Evolutionary conservation across 2,797 vertebrate genomes (phyloP).

Genomic region (Sphaeramia orbicularis): DNA sequence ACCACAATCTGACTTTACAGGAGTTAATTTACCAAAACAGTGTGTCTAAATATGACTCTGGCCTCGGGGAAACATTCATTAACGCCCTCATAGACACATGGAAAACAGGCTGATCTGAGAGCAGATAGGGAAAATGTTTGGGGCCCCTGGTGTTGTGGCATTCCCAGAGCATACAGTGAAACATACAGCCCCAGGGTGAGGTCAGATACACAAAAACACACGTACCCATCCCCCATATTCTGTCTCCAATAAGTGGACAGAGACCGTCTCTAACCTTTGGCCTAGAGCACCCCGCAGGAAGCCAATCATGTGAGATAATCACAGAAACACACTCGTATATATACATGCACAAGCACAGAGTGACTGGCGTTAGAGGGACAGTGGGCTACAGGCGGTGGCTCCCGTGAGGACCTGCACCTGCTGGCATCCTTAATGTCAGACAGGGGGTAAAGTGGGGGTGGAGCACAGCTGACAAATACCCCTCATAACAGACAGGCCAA

Average conservation of each 20-base stretch:
- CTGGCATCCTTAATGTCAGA: constrained; percentile 80
- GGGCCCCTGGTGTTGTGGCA: constrained; percentile 59
- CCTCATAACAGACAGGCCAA: constrained; percentile 55
- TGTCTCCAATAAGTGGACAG: constrained; percentile 58
- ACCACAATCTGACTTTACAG: constrained; percentile 35
- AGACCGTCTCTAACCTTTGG: constrained; percentile 63
- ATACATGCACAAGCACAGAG: constrained; percentile 33
- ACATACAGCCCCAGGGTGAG: constrained; percentile 67
- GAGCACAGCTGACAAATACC: constrained; percentile 83
- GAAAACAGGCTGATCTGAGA: constrained; percentile 57
- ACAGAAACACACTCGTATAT: constrained; percentile 47
- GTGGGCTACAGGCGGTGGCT: constrained; percentile 34
- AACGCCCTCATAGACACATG: constrained; percentile 30
- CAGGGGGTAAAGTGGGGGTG: constrained; percentile 38
- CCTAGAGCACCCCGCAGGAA: constrained; percentile 51
- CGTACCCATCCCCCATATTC: constrained; percentile 37
- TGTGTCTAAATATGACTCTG: constrained; percentile 49
- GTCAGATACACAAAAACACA: constrained; percentile 61
- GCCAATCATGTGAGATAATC: constrained; percentile 78
- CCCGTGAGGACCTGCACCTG: constrained; percentile 81
- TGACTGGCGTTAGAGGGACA: constrained; percentile 43
- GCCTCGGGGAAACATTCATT: constrained; percentile 50
- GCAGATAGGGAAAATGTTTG: constrained; percentile 67
- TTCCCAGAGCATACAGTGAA: constrained; percentile 71
- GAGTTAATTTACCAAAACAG: constrained; percentile 52